A percentile compares a stretch with the other conserved stretches of the same genome.
phyloP scores from a whole-genome alignment of 2,797 vertebrate genomes.

The Rhinogobio ventralis region DNA sequence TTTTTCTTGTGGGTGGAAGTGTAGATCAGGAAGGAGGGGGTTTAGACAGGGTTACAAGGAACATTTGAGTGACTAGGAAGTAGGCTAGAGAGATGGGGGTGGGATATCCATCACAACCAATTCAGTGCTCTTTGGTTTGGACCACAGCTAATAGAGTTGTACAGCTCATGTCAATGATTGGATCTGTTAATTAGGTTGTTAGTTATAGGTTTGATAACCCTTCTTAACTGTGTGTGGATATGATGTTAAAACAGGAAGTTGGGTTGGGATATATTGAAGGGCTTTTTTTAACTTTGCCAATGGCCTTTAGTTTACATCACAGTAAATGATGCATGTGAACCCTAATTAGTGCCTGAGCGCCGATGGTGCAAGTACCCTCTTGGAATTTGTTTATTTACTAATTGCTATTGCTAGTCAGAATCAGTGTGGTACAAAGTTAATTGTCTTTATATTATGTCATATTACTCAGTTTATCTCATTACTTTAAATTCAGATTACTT shows the following conservation, averaged over 20 bases:
- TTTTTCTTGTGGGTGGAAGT: conserved; percentile 51
- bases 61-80: conserved; percentile 46
- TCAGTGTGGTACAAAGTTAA: background rate
- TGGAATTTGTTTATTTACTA: background rate
- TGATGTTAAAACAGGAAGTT: background rate
- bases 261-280: background rate
- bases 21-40: conserved; percentile 27
- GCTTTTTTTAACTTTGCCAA: background rate
- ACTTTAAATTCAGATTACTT: background rate
- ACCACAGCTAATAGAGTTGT: background rate
- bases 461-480: background rate
- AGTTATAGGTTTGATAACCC: conserved; percentile 49
- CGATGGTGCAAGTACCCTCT: background rate
- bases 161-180: conserved; percentile 30
- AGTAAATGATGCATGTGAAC: too few species aligned
- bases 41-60: conserved; percentile 18
- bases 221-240: conserved; percentile 17
- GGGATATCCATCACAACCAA: conserved; percentile 45
- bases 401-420: background rate
- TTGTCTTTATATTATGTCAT: background rate
- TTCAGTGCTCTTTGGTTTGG: conserved; percentile 30
- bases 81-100: conserved; percentile 15
- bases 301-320: background rate
- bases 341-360: background rate
- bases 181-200: conserved; percentile 47